phyloP scores from a whole-genome alignment of 2,797 vertebrate genomes.

The Chanos chanos region DNA sequence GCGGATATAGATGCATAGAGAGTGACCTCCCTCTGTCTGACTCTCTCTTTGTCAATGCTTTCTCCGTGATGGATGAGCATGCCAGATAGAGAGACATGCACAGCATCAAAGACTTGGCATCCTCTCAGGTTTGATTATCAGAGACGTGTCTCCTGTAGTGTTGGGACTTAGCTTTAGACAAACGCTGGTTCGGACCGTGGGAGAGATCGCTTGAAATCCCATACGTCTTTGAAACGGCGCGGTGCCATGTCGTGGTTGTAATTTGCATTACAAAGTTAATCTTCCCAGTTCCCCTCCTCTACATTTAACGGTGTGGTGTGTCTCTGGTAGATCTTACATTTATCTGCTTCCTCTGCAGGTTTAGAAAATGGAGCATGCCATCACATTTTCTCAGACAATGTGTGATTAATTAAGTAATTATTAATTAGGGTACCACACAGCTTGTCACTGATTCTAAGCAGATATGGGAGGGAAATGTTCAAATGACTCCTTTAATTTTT shows the following conservation, averaged over 20 bases:
- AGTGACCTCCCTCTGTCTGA: slow-evolving; percentile 52
- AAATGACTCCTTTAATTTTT: background rate
- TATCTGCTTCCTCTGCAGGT: no score
- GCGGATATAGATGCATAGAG: slow-evolving; percentile 54
- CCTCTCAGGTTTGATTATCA: slow-evolving; percentile 55
- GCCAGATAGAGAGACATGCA: slow-evolving; percentile 57
- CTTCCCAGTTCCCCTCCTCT: background rate
- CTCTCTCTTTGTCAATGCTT: slow-evolving; percentile 60
- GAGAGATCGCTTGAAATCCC: no score
- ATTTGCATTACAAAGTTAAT: slow-evolving; percentile 23
- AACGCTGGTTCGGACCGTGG: no score
- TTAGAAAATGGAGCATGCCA: no score
- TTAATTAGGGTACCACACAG: no score
- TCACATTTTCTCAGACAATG: no score
- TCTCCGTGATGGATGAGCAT: slow-evolving; percentile 73
- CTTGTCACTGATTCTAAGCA: background rate
- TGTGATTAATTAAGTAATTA: no score
- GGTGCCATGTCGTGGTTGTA: slow-evolving; percentile 1
- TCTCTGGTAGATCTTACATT: no score
- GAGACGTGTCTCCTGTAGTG: slow-evolving; percentile 44
- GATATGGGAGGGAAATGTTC: background rate
- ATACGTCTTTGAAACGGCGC: slow-evolving; percentile 4
- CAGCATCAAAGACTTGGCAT: slow-evolving; percentile 61
- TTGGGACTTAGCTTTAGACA: slow-evolving; percentile 37
- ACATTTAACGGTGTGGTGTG: no score